These are phyloP conservation scores for Pipistrellus kuhlii DNA, from an alignment of 2,797 vertebrate genomes.

Conservation along the genomic window DNA sequence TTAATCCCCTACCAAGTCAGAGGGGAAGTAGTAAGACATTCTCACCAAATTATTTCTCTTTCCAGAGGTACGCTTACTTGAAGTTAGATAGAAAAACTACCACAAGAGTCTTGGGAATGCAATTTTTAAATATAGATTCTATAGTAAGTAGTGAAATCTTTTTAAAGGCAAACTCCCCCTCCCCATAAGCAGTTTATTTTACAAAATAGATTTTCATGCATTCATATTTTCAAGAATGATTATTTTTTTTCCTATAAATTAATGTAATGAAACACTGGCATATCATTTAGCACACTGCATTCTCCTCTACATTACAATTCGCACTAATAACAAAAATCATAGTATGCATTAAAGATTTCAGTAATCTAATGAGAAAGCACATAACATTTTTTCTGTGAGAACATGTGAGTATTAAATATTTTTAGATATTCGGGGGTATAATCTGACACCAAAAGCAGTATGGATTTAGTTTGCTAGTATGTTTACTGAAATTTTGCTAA, in stretches of 20 bases:
- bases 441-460: slow-evolving; percentile 80
- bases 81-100: slow-evolving; percentile 70
- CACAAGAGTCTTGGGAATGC: slow-evolving; percentile 60
- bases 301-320: slow-evolving; percentile 78
- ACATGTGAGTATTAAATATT: slow-evolving; percentile 79
- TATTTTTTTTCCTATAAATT: slow-evolving; percentile 72
- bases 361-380: slow-evolving; percentile 78
- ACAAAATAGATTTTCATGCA: slow-evolving; percentile 86
- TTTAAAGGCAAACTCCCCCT: slow-evolving; percentile 82
- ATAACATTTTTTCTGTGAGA: slow-evolving; percentile 60
- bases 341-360: slow-evolving; percentile 74
- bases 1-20: slow-evolving; percentile 72
- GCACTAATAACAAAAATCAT: slow-evolving; percentile 77
- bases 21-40: slow-evolving; percentile 75
- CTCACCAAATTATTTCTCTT: slow-evolving; percentile 73
- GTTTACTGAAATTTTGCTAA: slow-evolving; percentile 74
- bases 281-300: slow-evolving; percentile 79
- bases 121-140: slow-evolving; percentile 78
- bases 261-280: slow-evolving; percentile 76
- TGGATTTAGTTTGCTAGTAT: slow-evolving; percentile 69
- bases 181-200: slow-evolving; percentile 75
- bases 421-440: slow-evolving; percentile 81
- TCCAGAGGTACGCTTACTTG: slow-evolving; percentile 60
- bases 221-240: slow-evolving; percentile 74
- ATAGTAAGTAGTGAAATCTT: slow-evolving; percentile 81